phyloP scores from a whole-genome alignment of 2,113 vertebrate genomes.

The Ovis aries region ARS-UI_Ramb_v3.0 NC_056057.1:96195001-96195500 shows the following conservation, averaged over 20 bases:
- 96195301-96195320: not conserved
- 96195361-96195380: not conserved
- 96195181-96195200: not conserved
- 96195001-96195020: not conserved
- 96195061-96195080: not conserved
- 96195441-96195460: not conserved
- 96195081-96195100: not conserved
- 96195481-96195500: not conserved
- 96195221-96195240: not conserved
- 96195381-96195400: not conserved
- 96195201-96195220: not conserved
- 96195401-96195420: not conserved
- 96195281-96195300: not conserved
- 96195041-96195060: not conserved
- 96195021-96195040: not conserved
- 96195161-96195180: not conserved
- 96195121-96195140: not conserved
- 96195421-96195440: not conserved
- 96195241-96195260: not conserved
- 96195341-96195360: not conserved
- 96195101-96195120: not conserved
- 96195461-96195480: not conserved
- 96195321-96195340: not conserved
- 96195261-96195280: not conserved
- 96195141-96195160: not conserved